Conservation (phyloP, 2,888 invertebrate species). For the Drosophila fulvimacula region DNA sequence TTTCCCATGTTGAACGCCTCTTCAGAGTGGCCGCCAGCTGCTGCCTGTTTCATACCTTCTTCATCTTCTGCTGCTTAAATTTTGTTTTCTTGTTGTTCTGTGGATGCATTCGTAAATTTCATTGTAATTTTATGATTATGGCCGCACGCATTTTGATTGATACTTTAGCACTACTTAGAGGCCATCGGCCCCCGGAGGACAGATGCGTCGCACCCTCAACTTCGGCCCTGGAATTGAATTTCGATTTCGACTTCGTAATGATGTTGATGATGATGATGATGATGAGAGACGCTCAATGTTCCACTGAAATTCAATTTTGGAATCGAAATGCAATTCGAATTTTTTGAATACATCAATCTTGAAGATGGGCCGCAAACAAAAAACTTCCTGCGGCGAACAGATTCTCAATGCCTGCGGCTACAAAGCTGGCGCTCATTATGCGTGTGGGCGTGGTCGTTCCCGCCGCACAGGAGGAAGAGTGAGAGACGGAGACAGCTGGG, state of each 20-base stretch:
- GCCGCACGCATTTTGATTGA: conserved; percentile 79
- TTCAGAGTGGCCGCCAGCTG: conserved; percentile 43
- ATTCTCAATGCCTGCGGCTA: conserved; percentile 61
- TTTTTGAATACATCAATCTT: conserved; percentile 73
- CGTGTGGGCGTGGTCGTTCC: conserved; percentile 37
- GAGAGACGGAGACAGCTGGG: background rate
- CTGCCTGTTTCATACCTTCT: conserved; percentile 28
- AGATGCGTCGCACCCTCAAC: conserved; percentile 27
- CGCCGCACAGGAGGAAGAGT: background rate
- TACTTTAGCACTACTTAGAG: conserved; percentile 76
- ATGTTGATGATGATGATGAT: conserved; percentile 18
- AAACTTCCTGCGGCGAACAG: conserved; percentile 56
- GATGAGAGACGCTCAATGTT: conserved; percentile 32
- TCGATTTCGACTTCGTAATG: conserved; percentile 46
- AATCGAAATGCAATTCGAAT: conserved; percentile 59
- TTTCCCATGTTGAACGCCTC: conserved; percentile 58
- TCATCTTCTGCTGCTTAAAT: background rate
- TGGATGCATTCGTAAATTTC: conserved; percentile 72
- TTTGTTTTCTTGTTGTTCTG: background rate
- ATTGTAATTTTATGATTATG: conserved; percentile 79
- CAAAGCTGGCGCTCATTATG: conserved; percentile 70
- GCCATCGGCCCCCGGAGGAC: conserved; percentile 44
- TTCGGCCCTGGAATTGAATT: conserved; percentile 40
- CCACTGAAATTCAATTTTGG: conserved; percentile 69
- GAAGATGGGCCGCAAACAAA: conserved; percentile 15